These are phyloP conservation scores for Hymenochirus boettgeri DNA, from an alignment of 2,113 vertebrate species.

Conservation along the genomic window DNA sequence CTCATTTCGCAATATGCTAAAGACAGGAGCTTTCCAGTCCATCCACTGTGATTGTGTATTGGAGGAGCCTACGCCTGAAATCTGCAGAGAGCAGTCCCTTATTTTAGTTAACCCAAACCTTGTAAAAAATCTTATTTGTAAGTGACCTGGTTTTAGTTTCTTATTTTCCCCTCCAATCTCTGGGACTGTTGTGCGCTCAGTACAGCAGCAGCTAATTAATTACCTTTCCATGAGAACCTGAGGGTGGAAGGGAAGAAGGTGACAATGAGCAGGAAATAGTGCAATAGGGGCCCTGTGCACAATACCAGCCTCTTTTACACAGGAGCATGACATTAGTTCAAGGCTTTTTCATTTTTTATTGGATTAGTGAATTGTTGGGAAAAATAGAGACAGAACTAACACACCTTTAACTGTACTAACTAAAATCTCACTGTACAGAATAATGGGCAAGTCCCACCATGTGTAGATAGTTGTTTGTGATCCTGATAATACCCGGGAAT, in stretches of 20 bases:
- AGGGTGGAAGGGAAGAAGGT: constrained; percentile 53
- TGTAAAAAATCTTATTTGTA: too few relatives aligned
- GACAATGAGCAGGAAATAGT: constrained; percentile 71
- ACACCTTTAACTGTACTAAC: too few relatives aligned
- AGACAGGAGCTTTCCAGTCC: background rate
- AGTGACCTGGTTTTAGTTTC: too few relatives aligned
- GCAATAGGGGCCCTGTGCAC: constrained; percentile 53
- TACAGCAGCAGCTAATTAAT: constrained; percentile 55
- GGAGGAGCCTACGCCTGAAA: too few relatives aligned
- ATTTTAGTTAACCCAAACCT: too few relatives aligned
- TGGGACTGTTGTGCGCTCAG: constrained; percentile 27
- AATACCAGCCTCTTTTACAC: constrained; percentile 51
- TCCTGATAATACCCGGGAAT: too few relatives aligned
- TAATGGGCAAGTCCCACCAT: too few relatives aligned
- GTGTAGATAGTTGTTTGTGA: too few relatives aligned
- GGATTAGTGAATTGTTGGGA: constrained; percentile 5
- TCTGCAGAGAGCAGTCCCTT: too few relatives aligned
- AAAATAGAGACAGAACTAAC: background rate
- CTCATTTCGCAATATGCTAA: background rate
- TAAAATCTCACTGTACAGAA: too few relatives aligned
- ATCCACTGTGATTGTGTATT: too few relatives aligned
- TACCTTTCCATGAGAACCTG: constrained; percentile 62
- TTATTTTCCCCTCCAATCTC: too few relatives aligned
- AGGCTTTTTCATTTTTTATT: background rate
- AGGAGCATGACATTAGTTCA: constrained; percentile 4